A percentile compares a stretch with the other conserved stretches of the same genome.
Evolutionary conservation across 2,888 invertebrate species (phyloP).

Genomic region (Oxycera nigricornis): DNA sequence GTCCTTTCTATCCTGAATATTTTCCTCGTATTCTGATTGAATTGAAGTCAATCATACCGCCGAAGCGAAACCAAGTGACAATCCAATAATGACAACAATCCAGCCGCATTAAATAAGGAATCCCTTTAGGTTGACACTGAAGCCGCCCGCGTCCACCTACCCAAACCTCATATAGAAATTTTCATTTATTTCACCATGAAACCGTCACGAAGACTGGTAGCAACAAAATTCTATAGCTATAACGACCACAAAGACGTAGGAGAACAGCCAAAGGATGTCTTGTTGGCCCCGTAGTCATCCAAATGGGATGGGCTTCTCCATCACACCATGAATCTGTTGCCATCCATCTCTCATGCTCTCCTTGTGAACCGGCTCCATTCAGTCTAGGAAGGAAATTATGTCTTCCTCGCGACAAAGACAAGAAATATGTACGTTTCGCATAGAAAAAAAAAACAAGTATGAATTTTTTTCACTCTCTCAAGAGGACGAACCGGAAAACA

Average conservation of each 20-base stretch:
- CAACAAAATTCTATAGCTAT: no score
- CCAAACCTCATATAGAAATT: no score
- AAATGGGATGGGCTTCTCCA: not conserved
- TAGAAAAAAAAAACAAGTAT: not conserved
- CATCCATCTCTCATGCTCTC: not conserved
- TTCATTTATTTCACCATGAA: no score
- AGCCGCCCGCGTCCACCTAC: no score
- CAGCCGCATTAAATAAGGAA: not conserved
- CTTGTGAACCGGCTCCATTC: not conserved
- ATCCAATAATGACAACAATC: constrained; percentile 7
- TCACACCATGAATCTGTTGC: not conserved
- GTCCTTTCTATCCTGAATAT: no score
- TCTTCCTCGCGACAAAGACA: not conserved
- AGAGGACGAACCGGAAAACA: not conserved
- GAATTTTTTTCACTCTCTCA: not conserved
- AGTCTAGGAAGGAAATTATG: not conserved
- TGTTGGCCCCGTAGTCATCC: no score
- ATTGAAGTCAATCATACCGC: no score
- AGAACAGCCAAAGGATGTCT: not conserved
- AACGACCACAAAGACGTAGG: no score
- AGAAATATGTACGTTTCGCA: not conserved
- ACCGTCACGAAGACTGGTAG: no score
- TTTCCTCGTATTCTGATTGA: no score
- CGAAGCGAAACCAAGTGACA: not conserved
- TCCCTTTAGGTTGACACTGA: not conserved